Evolutionary conservation across 2,797 vertebrate genomes (phyloP), one percentile per base, ranked within the genome.

Genomic region (Tamandua tetradactyla): DNA sequence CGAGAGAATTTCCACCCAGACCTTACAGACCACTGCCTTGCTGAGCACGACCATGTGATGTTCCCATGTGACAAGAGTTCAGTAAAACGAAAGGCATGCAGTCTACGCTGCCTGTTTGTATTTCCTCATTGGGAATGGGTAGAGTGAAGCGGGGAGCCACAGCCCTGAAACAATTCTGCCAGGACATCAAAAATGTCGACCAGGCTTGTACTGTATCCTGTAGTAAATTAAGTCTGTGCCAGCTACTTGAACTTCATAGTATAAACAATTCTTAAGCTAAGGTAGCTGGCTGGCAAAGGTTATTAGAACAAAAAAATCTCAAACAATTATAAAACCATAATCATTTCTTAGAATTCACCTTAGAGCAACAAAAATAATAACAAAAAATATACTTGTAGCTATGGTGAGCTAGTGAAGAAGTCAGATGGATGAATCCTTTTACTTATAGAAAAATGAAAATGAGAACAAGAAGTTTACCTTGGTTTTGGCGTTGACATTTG

Each of bases 401-500:
- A 4, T 10, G 17, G 52, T 12, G 57, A 61, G 52, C 17, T 32
- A 8, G 18, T 10, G 5, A 75, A 42, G 27, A 5, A 1, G 30
- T 6, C 40, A 71, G 2, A 22, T 0, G 8, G 35, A 35, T 7
- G 35, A 64, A 78, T 1, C n/a, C 25, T 44, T 78, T 49, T 68
- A 17, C 42, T 22, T 42, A 49, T 0, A 68, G 59, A 71, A 71
- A 57, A 83, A 76, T 14, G 25, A 68, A 44, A 71, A 78, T 14
- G 22, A 94, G 9, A 3, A 27, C 3, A 91, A 94, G 86, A 91
- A 94, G 62, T 93, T 97, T 98, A 99, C 99, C 99, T 99, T 99
- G 87, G 99, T 99, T 97, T 99, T 99, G 91, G 99, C 99, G 1
- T 99, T 99, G 95, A 99, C 99, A 44, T 98, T 98, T 62, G 99